Percentiles rank a stretch among this genome's conserved stretches.
Evolutionary conservation across 1,140 invertebrate genomes (phyloP).

Genomic region (Sycobia sp.): DNA sequence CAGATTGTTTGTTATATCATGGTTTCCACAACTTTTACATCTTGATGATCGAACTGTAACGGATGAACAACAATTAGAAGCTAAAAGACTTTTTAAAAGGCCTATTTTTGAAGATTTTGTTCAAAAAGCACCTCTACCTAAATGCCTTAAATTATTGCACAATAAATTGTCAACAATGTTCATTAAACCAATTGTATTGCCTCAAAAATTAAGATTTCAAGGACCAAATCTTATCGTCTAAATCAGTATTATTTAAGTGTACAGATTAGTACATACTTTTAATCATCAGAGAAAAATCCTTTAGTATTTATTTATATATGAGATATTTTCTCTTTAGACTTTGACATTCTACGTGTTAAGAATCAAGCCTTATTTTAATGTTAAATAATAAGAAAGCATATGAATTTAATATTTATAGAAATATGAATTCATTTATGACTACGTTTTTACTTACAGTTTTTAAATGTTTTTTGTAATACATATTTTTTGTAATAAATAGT

Average conservation of each 20-base stretch:
- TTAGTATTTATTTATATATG: no score
- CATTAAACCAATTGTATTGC: conserved; percentile 39
- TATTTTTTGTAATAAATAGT: no score
- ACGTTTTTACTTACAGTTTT: no score
- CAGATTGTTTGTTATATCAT: conserved; percentile 73
- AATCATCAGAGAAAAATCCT: no score
- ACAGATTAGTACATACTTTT: background rate
- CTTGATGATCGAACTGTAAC: conserved; percentile 71
- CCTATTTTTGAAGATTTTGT: conserved; percentile 62
- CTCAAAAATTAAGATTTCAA: conserved; percentile 35
- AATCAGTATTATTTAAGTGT: conserved; percentile 42
- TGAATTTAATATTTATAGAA: no score
- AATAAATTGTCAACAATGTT: conserved; percentile 47
- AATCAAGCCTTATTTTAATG: no score
- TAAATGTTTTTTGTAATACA: no score
- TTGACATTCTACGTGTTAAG: no score
- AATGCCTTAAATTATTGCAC: conserved; percentile 50
- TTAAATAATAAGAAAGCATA: no score
- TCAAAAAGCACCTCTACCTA: conserved; percentile 44
- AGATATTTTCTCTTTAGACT: no score
- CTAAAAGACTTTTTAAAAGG: conserved; percentile 66
- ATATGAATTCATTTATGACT: no score
- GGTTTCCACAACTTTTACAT: conserved; percentile 69
- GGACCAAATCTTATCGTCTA: conserved; percentile 45
- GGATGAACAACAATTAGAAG: conserved; percentile 66